These are phyloP conservation scores for Steinernema khuongi DNA, from an alignment of 1,140 invertebrate species.

Conservation along the genomic window DNA sequence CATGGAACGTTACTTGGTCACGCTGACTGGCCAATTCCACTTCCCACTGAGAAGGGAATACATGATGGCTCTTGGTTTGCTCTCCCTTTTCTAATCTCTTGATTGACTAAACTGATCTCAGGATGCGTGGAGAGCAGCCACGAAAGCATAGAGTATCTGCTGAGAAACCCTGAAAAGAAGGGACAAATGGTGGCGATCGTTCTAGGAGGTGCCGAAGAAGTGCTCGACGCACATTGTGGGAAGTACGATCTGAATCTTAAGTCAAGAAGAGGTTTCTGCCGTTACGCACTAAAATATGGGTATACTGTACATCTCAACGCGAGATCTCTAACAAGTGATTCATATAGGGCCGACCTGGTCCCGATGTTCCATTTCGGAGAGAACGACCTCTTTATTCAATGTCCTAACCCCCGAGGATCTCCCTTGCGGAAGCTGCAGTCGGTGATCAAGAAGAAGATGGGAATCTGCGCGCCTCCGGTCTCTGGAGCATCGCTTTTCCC, in stretches of 20 bases:
- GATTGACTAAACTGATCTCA: conserved; percentile 30
- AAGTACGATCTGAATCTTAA: conserved; percentile 69
- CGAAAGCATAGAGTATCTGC: conserved; percentile 61
- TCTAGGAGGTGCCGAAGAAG: conserved; percentile 77
- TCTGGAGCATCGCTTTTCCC: conserved; percentile 80
- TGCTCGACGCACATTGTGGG: conserved; percentile 64
- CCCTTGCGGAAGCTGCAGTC: conserved; percentile 67
- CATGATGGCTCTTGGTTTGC: conserved; percentile 59
- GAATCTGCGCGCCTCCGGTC: conserved; percentile 67
- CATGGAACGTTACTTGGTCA: conserved; percentile 66
- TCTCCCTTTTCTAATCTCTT: conserved; percentile 2
- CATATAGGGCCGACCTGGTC: conserved; percentile 72
- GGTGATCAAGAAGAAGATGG: conserved; percentile 27
- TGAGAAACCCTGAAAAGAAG: conserved; percentile 58
- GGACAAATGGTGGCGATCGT: conserved; percentile 69
- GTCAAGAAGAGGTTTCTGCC: conserved; percentile 72
- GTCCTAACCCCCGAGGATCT: conserved; percentile 70
- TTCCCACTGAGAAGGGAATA: conserved; percentile 76
- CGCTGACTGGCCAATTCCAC: conserved; percentile 73
- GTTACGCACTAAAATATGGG: conserved; percentile 73
- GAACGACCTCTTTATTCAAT: conserved; percentile 76
- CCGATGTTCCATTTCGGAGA: conserved; percentile 87
- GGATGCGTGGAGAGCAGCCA: conserved; percentile 30
- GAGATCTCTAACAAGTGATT: conserved; percentile 30
- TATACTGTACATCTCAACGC: conserved; percentile 59